Evolutionary conservation across 2,797 vertebrate genomes (phyloP).

Genomic region (Microtus californicus): DNA sequence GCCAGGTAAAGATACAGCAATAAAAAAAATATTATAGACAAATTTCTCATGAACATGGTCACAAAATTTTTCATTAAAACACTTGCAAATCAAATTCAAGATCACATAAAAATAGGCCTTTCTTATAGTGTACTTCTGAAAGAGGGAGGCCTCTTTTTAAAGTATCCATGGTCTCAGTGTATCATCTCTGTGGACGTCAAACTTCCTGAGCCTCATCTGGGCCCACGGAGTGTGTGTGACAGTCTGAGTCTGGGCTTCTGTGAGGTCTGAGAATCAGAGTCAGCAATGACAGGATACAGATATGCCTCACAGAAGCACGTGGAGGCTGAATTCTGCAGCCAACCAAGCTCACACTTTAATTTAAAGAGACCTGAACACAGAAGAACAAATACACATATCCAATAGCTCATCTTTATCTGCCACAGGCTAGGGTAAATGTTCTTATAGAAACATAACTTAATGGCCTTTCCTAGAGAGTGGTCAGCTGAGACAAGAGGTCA

Average conservation of each 20-base stretch:
- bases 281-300: neutral
- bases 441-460: neutral
- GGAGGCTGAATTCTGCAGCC: neutral
- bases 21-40: no score
- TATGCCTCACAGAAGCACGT: neutral
- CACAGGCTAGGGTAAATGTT: neutral
- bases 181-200: no score
- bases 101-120: no score
- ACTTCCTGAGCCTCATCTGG: neutral
- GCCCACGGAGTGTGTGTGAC: neutral
- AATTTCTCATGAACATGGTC: no score
- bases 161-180: neutral
- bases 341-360: neutral
- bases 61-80: no score
- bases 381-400: neutral
- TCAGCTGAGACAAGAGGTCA: neutral
- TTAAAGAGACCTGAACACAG: neutral
- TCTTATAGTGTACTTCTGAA: no score
- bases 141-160: neutral
- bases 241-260: neutral
- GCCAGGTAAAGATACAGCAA: no score
- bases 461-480: neutral
- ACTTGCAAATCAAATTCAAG: no score
- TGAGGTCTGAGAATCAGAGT: neutral
- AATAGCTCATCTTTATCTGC: rapidly evolving